Base-by-base conservation (phyloP, 30 jellyfish, hydroid and myxozoan genomes). In the Turritopsis rubra region DNA sequence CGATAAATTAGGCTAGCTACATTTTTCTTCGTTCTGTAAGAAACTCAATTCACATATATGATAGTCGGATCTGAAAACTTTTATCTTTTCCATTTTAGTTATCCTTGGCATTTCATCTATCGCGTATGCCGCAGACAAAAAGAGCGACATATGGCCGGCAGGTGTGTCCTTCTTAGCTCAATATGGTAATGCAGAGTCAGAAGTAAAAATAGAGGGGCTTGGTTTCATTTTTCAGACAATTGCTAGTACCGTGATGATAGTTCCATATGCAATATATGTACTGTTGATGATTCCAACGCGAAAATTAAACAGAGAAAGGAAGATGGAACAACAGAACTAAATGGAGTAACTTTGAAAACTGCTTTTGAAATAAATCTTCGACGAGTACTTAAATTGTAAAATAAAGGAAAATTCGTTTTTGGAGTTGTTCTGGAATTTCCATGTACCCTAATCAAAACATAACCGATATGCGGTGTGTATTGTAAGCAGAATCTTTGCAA, bases 51-150 rank as follows among this genome's bases (percentile, higher is more conserved):
- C 5, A 41, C 13, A 41, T 41, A 5, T 3, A 41, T 68, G 16
- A 9, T 19, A 68, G 19, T 7, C 9, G 9, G 17, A 23, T 68
- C 31, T 68, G 16, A n/a, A n/a, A 68, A 7, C 8, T n/a, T 68
- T 19, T 0, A n/a, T 68, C 0, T 68, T 68, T 27, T 68, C 77
- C 19, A 68, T 68, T 68, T 9, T 68, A 68, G 77, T 68, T 68
- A 9, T 27, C 9, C 77, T 68, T 68, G 77, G 77, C 30, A 22
- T 68, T 22, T 8, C 77, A 8, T 68, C 31, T 8, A 19, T 68
- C 19, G 77, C 77, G 28, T 68, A 68, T 68, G 77, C 31, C 19
- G 28, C 77, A 68, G 4, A n/a, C 31, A 68, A 27, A 68, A 68
- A 68, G 0, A 27, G 19, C 30, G 21, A 68, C 16, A n/a, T 68